phyloP scores from a whole-genome alignment of 2,113 vertebrate species.

The Sinocyclocheilus rhinocerous region DNA sequence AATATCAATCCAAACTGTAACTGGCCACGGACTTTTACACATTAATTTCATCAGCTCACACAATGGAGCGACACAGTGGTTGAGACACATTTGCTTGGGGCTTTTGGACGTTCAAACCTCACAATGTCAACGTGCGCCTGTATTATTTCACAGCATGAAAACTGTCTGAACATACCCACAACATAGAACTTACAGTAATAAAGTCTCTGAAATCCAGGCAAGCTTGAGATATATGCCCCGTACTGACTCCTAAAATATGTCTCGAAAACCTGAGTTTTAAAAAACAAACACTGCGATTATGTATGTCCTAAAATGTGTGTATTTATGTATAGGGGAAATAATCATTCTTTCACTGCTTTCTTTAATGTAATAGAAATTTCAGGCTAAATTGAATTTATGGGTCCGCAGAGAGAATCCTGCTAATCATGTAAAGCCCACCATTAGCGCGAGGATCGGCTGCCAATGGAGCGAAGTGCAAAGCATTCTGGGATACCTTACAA shows the following conservation, averaged over 20 bases:
- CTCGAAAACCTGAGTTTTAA: conserved; percentile 32
- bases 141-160: conserved; percentile 55
- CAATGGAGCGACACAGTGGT: not conserved
- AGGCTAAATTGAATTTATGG: conserved; percentile 65
- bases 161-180: conserved; percentile 42
- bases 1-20: not conserved
- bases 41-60: not conserved
- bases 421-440: conserved; percentile 67
- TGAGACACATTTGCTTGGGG: not conserved
- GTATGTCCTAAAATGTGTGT: conserved; percentile 63
- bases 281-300: conserved; percentile 71
- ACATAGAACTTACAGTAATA: conserved; percentile 52
- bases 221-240: conserved; percentile 56
- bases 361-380: conserved; percentile 69
- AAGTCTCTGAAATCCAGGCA: conserved; percentile 46
- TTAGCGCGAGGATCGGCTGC: conserved; percentile 58
- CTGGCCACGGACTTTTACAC: not conserved
- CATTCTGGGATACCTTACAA: conserved; percentile 48
- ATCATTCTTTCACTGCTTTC: conserved; percentile 71
- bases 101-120: not conserved
- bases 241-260: conserved; percentile 57
- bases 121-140: conserved; percentile 32
- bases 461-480: conserved; percentile 8
- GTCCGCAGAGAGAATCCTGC: conserved; percentile 63
- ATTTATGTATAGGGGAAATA: conserved; percentile 68